A percentile compares a stretch with the other conserved stretches of the same genome.
Conservation (phyloP, 2,888 invertebrate genomes). For the Aphodius sticticus region DNA sequence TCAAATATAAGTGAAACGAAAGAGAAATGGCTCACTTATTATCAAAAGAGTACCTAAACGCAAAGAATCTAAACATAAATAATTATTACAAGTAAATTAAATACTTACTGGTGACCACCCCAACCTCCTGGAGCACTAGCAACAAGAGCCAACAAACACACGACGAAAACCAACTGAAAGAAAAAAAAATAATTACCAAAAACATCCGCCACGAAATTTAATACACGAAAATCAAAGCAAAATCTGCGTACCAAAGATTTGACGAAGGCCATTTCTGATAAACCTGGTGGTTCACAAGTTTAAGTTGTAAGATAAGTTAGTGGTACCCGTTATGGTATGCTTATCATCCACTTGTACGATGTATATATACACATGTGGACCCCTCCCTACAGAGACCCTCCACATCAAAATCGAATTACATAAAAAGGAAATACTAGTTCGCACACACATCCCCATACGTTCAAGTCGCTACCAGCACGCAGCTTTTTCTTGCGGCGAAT, state of each 20-base stretch:
- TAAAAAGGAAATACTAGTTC: conserved; percentile 21
- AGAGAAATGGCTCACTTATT: background rate
- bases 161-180: conserved; percentile 32
- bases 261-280: conserved; percentile 26
- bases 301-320: background rate
- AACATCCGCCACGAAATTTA: background rate
- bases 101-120: conserved; percentile 34
- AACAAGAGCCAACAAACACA: conserved; percentile 28
- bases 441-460: background rate
- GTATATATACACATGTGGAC: conserved; percentile 15
- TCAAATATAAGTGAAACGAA: no score
- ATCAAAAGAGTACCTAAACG: background rate
- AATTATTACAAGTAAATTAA: background rate
- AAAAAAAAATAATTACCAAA: conserved; percentile 11
- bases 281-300: conserved; percentile 20
- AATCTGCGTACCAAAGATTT: conserved; percentile 30
- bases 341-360: conserved; percentile 6
- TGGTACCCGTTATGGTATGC: conserved; percentile 22
- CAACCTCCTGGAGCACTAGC: conserved; percentile 28
- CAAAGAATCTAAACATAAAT: background rate
- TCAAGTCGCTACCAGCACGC: background rate
- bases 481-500: conserved; percentile 12
- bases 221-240: conserved; percentile 12
- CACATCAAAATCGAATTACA: conserved; percentile 18
- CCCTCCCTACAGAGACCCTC: conserved; percentile 12